A percentile compares a stretch with the other conserved stretches of the same genome.
Evolutionary conservation across 2,113 vertebrate genomes (phyloP).

Genomic region (Paracanthobrama guichenoti): DNA sequence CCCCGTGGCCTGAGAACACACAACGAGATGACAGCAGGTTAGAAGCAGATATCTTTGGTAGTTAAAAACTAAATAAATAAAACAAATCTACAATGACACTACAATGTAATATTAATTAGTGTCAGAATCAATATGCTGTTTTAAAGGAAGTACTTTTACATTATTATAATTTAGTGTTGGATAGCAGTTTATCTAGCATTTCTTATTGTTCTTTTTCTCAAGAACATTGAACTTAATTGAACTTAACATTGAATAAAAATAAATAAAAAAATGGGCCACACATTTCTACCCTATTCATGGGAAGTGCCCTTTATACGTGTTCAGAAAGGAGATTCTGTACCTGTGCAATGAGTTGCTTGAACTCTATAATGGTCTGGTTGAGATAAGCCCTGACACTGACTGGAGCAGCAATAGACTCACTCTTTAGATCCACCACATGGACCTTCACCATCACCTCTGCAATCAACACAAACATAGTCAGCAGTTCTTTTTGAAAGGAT

Average conservation of each 20-base stretch:
- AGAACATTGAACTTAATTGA: background rate
- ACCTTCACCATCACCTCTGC: constrained; percentile 99
- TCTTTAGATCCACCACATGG: constrained; percentile 89
- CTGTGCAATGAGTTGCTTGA: constrained; percentile 96
- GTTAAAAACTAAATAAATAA: background rate
- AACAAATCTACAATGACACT: background rate
- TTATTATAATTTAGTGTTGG: background rate
- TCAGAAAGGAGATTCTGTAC: constrained; percentile 66
- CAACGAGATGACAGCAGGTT: background rate
- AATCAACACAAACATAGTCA: constrained; percentile 57
- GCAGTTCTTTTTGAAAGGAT: background rate
- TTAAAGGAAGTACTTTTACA: background rate
- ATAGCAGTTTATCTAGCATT: background rate
- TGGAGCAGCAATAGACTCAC: constrained; percentile 86
- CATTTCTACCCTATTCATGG: background rate
- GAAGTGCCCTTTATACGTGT: background rate
- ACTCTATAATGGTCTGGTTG: constrained; percentile 93
- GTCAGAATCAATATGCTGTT: too few species aligned
- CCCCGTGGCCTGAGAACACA: constrained; percentile 75
- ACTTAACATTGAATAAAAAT: too few species aligned
- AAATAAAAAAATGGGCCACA: background rate
- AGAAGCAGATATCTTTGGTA: background rate
- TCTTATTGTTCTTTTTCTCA: background rate
- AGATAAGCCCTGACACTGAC: constrained; percentile 94
- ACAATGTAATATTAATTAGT: too few species aligned